Conservation (phyloP, 2,888 invertebrate genomes). For the Eupithecia inturbata region DNA sequence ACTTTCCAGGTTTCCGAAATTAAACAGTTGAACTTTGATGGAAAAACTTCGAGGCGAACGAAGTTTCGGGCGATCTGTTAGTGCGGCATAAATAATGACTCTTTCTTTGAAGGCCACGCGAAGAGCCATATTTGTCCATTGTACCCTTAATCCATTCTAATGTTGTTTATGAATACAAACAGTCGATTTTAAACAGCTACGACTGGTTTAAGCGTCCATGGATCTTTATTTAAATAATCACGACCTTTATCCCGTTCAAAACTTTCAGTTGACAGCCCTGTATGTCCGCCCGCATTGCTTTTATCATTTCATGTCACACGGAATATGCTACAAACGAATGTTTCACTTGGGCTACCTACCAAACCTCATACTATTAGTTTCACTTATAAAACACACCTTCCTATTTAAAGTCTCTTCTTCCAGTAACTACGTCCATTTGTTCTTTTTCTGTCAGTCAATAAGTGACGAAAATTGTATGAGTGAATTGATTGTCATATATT, state of each 20-base stretch:
- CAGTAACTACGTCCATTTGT: not conserved
- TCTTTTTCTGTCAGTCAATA: not conserved
- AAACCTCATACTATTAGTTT: not conserved
- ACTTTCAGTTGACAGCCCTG: slow-evolving; percentile 2
- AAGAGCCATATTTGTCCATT: not conserved
- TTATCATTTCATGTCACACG: not conserved
- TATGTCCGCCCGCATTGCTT: not conserved
- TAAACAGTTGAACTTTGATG: slow-evolving; percentile 16
- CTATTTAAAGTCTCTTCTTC: not conserved
- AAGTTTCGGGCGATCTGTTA: slow-evolving; percentile 10
- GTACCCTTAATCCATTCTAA: not conserved
- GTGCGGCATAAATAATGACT: slow-evolving; percentile 7
- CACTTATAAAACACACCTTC: not conserved
- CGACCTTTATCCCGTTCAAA: not conserved
- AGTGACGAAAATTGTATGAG: not conserved
- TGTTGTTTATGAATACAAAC: not conserved
- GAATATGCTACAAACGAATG: not conserved
- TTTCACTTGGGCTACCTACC: not conserved
- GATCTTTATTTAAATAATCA: slow-evolving; percentile 1
- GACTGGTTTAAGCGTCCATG: not conserved
- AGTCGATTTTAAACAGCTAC: not conserved
- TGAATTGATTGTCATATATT: not conserved
- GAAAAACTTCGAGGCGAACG: slow-evolving; percentile 12
- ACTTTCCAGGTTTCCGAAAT: not conserved
- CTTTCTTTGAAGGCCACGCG: not conserved